A percentile compares a stretch with the other conserved stretches of the same genome.
phyloP scores from a whole-genome alignment of 2,113 vertebrate genomes.

The Suncus etruscus region DNA sequence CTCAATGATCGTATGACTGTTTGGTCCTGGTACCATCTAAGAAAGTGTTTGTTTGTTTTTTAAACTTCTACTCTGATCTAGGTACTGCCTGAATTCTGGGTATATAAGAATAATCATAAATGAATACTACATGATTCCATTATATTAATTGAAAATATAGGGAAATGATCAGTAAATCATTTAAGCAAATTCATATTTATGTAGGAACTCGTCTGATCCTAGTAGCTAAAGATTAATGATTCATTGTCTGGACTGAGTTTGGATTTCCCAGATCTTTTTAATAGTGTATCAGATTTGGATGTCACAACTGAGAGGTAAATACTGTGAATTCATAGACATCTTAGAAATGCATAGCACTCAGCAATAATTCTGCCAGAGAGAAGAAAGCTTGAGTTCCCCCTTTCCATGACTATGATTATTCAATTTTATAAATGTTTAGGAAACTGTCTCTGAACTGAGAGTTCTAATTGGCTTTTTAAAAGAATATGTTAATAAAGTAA shows the following conservation, averaged over 20 bases:
- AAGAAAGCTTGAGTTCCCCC: neutral
- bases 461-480: neutral
- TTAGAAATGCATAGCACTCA: no score
- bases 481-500: neutral
- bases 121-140: rapidly evolving
- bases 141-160: neutral
- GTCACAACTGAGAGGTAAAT: neutral
- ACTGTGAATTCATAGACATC: neutral
- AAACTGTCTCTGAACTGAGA: neutral
- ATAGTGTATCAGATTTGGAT: neutral
- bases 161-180: neutral
- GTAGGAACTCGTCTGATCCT: no score
- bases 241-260: neutral
- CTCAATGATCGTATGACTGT: no score
- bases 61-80: neutral
- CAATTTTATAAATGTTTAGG: neutral
- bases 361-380: rapidly evolving
- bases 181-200: neutral
- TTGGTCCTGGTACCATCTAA: no score
- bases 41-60: neutral
- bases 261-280: neutral
- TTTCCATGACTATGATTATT: neutral
- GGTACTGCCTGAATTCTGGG: neutral
- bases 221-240: neutral
- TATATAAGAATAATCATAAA: neutral